phyloP scores from a whole-genome alignment of 2,797 vertebrate genomes.

The Syncerus caffer region DNA sequence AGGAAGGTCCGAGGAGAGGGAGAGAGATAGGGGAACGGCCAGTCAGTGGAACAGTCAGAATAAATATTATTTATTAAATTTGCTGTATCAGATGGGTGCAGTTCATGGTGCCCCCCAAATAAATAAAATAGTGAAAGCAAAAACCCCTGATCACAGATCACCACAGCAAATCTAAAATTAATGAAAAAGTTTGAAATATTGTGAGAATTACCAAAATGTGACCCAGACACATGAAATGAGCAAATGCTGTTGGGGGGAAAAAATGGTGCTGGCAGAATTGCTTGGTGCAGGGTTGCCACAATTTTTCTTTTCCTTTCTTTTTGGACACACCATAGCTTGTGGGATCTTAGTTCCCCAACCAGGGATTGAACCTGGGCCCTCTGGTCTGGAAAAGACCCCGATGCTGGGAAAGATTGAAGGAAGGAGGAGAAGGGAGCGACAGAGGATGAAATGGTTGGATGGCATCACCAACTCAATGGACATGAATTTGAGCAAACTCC shows the following conservation, averaged over 20 bases:
- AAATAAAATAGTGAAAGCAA: neutral
- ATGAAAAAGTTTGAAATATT: neutral
- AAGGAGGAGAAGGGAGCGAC: neutral
- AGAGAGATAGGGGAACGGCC: neutral
- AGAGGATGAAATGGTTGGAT: neutral
- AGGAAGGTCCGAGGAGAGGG: neutral
- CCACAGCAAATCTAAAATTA: neutral
- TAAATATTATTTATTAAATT: neutral
- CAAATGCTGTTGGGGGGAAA: neutral
- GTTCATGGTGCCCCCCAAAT: neutral
- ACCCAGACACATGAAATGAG: neutral
- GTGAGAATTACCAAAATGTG: neutral
- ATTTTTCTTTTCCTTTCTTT: neutral
- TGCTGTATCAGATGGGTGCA: rapidly evolving
- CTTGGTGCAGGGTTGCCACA: neutral
- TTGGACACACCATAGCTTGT: neutral
- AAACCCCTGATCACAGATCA: neutral
- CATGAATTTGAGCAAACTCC: neutral
- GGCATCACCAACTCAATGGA: neutral
- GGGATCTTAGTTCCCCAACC: neutral
- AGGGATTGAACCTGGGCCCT: neutral
- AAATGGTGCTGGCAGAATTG: neutral
- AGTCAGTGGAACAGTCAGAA: neutral
- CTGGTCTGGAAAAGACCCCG: neutral
- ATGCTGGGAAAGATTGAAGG: neutral